phyloP scores from a whole-genome alignment of 53 echinoderm and acorn worm species.

The Temnopleurus reevesii region DNA sequence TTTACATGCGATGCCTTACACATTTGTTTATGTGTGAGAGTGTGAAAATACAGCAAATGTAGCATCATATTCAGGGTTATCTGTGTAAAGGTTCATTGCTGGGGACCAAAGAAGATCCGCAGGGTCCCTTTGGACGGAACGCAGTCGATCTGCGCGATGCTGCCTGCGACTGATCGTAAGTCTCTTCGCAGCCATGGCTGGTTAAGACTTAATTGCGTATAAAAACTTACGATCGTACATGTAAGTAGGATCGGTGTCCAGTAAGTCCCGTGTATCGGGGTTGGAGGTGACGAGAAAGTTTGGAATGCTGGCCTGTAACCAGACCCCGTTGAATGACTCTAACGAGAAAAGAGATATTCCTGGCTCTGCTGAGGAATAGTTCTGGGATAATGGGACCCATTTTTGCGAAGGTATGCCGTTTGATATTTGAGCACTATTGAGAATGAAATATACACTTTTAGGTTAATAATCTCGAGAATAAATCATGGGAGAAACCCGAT shows the following conservation, averaged over 20 bases:
- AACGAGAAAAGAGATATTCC: conserved; percentile 56
- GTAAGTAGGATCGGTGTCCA: neutral
- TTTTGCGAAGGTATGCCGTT: conserved; percentile 57
- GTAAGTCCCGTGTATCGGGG: neutral
- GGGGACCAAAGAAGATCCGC: neutral
- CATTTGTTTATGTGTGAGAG: neutral
- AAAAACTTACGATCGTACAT: neutral
- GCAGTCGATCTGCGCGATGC: neutral
- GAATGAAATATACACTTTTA: conserved; percentile 62
- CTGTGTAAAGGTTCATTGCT: conserved; percentile 7
- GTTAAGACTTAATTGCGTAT: neutral
- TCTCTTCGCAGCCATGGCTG: neutral
- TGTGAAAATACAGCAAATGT: neutral
- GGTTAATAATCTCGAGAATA: conserved; percentile 65
- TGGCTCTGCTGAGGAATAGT: conserved; percentile 3
- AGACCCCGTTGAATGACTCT: conserved; percentile 42
- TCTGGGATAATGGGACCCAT: conserved; percentile 54
- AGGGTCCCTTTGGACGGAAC: neutral
- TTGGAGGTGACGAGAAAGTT: conserved; percentile 18
- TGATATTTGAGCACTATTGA: conserved; percentile 60
- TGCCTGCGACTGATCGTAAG: neutral
- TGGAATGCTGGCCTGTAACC: conserved; percentile 28
- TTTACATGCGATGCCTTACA: neutral
- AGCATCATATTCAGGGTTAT: conserved; percentile 20
- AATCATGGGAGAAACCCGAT: conserved; percentile 52